Evolutionary conservation across 2,797 vertebrate genomes (phyloP), one percentile per base, ranked within the genome.

Genomic region (Fundulus diaphanus): DNA sequence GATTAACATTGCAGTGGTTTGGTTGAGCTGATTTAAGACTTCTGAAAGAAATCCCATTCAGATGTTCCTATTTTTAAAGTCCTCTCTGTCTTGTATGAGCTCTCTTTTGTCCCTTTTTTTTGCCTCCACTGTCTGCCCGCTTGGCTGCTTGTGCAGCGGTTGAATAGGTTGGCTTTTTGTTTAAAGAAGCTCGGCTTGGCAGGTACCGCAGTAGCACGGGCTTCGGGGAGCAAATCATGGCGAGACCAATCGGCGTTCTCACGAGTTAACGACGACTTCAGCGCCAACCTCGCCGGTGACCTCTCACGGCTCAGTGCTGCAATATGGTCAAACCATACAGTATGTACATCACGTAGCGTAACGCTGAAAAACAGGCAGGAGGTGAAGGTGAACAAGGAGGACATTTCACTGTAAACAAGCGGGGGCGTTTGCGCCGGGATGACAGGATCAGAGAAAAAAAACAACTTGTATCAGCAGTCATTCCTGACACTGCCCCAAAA

Each of bases 381-480:
- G 91, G 92, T 88, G 93, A 94, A 94, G 93, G 93, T 94, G 93
- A 94, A 92, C 87, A 90, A 82, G 87, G 90, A 94, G 93, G 93
- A 91, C 93, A 80, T 92, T 91, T 89, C 83, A 89, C 87, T 91
- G 92, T 92, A 93, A 94, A 93, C 90, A 93, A 89, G 83, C 79
- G 90, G 85, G 88, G 92, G 90, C 90, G 90, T 91, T 91, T 89
- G 90, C 85, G 76, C 78, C 81, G 29, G 82, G 88, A 91, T 91
- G 90, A 91, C 91, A 92, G 88, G 91, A 93, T 94, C 92, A 93
- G 85, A 90, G 85, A 77, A 80, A 88, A 87, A 93, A 92, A 42
- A 83, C 88, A 91, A 88, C 87, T 88, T 83, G 89, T 90, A 91
- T 92, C 87, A 85, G 89, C 88, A 82, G 88, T 74, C 80, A 79